Conservation (phyloP, 2,113 vertebrate genomes). For the Chloropsis hardwickii region DNA sequence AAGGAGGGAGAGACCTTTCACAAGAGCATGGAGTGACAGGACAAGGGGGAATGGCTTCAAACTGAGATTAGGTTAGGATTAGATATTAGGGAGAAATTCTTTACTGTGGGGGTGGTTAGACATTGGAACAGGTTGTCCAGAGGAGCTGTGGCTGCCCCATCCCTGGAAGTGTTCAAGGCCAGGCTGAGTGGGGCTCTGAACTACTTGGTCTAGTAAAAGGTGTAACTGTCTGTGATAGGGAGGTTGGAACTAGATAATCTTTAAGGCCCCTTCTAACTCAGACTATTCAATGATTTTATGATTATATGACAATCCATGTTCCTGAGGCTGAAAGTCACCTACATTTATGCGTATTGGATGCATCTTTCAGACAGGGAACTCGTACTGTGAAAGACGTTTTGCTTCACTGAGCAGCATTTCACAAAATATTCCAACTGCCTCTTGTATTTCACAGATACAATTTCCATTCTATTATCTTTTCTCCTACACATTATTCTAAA, state of each 20-base stretch:
- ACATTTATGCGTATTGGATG: neutral
- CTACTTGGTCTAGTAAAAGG: neutral
- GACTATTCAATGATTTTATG: neutral
- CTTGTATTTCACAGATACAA: neutral
- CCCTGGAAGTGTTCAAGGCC: neutral
- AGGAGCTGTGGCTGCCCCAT: neutral
- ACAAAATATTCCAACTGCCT: slow-evolving; percentile 4
- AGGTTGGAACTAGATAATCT: neutral
- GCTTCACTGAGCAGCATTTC: neutral
- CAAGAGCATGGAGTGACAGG: neutral
- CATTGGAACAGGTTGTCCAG: neutral
- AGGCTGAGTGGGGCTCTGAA: neutral
- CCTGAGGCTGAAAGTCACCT: neutral
- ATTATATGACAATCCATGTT: neutral
- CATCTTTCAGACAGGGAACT: neutral
- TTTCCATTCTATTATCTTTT: slow-evolving; percentile 15
- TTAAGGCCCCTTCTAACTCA: neutral
- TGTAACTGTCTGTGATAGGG: neutral
- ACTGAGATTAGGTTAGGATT: neutral
- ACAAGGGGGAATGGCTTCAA: neutral
- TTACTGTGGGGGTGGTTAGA: neutral
- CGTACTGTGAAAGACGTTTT: neutral
- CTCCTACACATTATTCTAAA: neutral
- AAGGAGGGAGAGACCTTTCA: neutral
- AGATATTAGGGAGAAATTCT: neutral